Percentiles rank a stretch among this genome's conserved stretches.
Evolutionary conservation across 2,888 invertebrate species (phyloP).

Genomic region (Lacanobia wlatinum): DNA sequence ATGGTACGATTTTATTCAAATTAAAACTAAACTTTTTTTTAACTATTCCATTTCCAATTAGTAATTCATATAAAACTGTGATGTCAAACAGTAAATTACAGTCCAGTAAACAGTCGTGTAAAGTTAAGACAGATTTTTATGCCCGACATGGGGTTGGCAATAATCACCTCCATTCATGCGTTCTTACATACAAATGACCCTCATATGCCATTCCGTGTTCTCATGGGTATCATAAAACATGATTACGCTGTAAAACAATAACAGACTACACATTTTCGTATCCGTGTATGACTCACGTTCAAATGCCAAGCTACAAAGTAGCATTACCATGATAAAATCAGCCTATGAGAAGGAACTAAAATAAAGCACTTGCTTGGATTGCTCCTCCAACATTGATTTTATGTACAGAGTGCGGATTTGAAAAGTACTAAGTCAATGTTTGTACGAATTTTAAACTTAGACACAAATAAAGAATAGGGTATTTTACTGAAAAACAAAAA

Average conservation of each 20-base stretch:
- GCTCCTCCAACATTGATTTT: no score
- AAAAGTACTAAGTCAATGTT: no score
- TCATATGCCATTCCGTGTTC: background rate
- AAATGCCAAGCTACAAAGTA: no score
- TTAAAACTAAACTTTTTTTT: background rate
- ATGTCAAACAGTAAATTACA: background rate
- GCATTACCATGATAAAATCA: no score
- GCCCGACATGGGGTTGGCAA: background rate
- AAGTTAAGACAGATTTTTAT: background rate
- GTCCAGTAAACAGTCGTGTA: background rate
- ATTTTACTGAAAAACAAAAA: no score
- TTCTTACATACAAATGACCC: background rate
- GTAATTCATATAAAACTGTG: background rate
- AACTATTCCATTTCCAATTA: no score
- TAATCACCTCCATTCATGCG: background rate
- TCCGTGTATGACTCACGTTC: no score
- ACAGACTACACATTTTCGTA: background rate
- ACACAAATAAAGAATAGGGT: no score
- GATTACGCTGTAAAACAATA: conserved; percentile 16
- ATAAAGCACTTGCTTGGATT: no score
- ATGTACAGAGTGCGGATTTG: no score
- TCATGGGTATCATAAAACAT: conserved; percentile 13
- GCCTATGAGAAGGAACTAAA: no score
- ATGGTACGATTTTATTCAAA: conserved; percentile 1
- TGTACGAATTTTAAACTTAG: no score